Base-by-base conservation (phyloP, 2,797 vertebrate genomes). In the Lutjanus argentimaculatus region DNA sequence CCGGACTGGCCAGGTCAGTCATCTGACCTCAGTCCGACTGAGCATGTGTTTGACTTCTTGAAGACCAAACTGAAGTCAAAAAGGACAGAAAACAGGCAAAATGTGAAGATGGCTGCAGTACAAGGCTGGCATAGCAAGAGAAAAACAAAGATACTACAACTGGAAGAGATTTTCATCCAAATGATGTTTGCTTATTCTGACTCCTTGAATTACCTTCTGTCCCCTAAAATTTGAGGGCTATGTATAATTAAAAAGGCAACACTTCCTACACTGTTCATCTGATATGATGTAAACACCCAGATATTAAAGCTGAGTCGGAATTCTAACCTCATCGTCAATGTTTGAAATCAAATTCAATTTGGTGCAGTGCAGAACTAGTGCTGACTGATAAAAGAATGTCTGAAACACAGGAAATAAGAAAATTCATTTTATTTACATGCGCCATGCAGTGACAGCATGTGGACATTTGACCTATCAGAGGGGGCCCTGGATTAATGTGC, bases 1-100 rank as follows among this genome's bases (percentile, higher is more conserved):
- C 10, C 25, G 65, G 51, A 46, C 56, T 69, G 59, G 30, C 53
- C 46, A 46, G 67, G 46, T 77, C 48, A 52, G 42, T 53, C 57
- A 12, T 70, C 51, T 84, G 51, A 88, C 82, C 78, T 77, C 22
- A 11, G 75, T 75, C 42, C 61, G 67, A 74, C 30, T 71, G 53
- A 80, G 72, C 69, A 82, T 84, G 75, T 88, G 84, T 83, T 88
- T 66, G 57, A 76, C 51, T 83, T 83, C 70, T 22, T 48, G 30
- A 72, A 43, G 80, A 79, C 67, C 69, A 87, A 75, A 82, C 46
- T 82, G 79, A 67, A 66, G 58, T 49, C 61, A 67, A 53, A 77
- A 45, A 77, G 51, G 51, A 62, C 19, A 49, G 11, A 42, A 64
- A 64, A 77, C 36, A 65, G 75, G 42, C 64, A 79, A 1, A n/a